A percentile compares a stretch with the other conserved stretches of the same genome.
These are phyloP conservation scores for Quadroppia sp. DNA, from an alignment of 2,888 invertebrate species.

Conservation along the genomic window DNA sequence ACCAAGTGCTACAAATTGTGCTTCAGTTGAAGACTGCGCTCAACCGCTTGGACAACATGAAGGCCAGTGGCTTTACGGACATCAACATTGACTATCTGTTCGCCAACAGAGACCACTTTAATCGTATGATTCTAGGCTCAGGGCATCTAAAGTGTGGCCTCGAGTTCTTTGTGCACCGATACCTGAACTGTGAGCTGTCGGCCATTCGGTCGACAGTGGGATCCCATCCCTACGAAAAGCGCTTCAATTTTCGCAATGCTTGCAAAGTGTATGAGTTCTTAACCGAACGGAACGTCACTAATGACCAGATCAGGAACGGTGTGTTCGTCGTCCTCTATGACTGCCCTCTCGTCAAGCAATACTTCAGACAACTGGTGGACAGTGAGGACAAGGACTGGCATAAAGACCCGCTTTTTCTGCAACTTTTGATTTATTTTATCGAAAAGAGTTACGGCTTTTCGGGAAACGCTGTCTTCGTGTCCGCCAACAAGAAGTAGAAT, in stretches of 20 bases:
- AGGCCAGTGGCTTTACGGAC: not conserved
- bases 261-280: not conserved
- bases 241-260: not conserved
- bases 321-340: not conserved
- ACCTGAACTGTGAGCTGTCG: not conserved
- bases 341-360: not conserved
- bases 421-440: conserved; percentile 10
- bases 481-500: no score
- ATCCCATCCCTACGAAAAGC: not conserved
- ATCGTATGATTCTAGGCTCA: not conserved
- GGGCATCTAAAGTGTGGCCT: not conserved
- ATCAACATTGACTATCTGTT: not conserved
- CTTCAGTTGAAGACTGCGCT: not conserved
- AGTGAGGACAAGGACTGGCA: not conserved
- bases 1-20: not conserved
- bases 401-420: not conserved
- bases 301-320: not conserved
- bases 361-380: not conserved
- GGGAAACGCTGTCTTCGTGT: conserved; percentile 6
- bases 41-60: not conserved
- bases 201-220: not conserved
- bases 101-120: not conserved
- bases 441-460: conserved; percentile 5
- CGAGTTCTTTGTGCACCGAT: not conserved
- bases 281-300: not conserved